Evolutionary conservation across 2,888 invertebrate species (phyloP).

Genomic region (Stomorhina lunata): DNA sequence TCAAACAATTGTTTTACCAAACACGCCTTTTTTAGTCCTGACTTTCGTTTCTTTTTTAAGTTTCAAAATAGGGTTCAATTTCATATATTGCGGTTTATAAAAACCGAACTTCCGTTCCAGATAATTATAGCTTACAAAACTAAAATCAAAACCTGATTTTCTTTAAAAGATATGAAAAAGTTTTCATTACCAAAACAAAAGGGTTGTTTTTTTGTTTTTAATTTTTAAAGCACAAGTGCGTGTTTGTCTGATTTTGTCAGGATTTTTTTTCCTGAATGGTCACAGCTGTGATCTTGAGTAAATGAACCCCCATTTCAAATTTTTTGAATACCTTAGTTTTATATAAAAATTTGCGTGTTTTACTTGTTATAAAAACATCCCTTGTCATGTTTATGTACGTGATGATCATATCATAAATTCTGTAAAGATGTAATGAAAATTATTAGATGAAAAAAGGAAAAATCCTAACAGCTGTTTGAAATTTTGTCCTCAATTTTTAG

Average conservation of each 20-base stretch:
- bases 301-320: constrained; percentile 67
- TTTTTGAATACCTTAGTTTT: not conserved
- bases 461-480: constrained; percentile 47
- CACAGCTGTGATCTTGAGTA: constrained; percentile 61
- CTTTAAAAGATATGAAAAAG: not conserved
- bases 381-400: not conserved
- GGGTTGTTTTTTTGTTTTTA: constrained; percentile 50
- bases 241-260: constrained; percentile 29
- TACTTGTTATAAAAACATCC: constrained; percentile 21
- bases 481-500: not conserved
- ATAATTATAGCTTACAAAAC: constrained; percentile 46
- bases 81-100: constrained; percentile 50
- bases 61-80: constrained; percentile 51
- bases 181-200: constrained; percentile 5
- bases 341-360: constrained; percentile 22
- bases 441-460: constrained; percentile 24
- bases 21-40: constrained; percentile 55
- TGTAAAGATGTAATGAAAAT: not conserved
- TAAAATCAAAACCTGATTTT: constrained; percentile 53
- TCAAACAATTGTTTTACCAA: not conserved
- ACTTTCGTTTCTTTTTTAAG: not conserved
- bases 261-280: not conserved
- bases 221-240: constrained; percentile 59
- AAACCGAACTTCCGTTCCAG: constrained; percentile 57
- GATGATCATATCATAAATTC: constrained; percentile 29